Percentiles rank a stretch among this genome's conserved stretches.
Conservation (phyloP, 2,888 invertebrate species). For the Thera britannica region DNA sequence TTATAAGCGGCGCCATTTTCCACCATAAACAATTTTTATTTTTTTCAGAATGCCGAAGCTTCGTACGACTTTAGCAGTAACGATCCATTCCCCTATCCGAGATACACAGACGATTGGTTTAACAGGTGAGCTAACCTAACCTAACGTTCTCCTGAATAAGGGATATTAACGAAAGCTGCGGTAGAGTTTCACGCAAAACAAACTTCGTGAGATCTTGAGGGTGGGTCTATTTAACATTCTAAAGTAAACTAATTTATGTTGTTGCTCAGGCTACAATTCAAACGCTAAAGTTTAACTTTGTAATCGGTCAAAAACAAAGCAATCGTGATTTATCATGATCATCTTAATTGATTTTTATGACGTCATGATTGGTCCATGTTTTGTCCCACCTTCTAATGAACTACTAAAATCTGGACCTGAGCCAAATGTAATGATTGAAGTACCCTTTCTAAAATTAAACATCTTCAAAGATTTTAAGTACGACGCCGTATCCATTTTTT, state of each 20-base stretch:
- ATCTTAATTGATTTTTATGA: too few species aligned
- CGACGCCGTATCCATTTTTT: too few species aligned
- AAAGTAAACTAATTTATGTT: constrained; percentile 19
- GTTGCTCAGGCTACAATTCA: neutral
- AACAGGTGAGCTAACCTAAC: constrained; percentile 90
- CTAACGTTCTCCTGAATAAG: neutral
- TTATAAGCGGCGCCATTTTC: too few species aligned
- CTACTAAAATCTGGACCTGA: too few species aligned
- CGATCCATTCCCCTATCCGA: constrained; percentile 98
- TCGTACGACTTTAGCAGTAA: constrained; percentile 99
- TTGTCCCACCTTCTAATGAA: too few species aligned
- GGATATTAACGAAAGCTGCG: neutral
- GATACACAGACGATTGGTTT: constrained; percentile 99
- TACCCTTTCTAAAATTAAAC: too few species aligned
- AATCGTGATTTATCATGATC: too few species aligned
- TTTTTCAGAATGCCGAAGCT: constrained; percentile 96
- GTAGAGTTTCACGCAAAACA: neutral
- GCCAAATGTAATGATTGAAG: too few species aligned
- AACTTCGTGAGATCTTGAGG: constrained; percentile 13
- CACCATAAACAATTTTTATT: neutral
- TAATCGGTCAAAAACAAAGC: too few species aligned
- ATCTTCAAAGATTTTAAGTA: too few species aligned
- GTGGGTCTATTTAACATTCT: constrained; percentile 12
- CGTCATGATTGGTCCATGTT: too few species aligned
- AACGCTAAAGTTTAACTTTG: neutral